Evolutionary conservation across 1,140 invertebrate genomes (phyloP), one percentile per base, ranked within the genome.

Genomic region (Scaptomyza montana): DNA sequence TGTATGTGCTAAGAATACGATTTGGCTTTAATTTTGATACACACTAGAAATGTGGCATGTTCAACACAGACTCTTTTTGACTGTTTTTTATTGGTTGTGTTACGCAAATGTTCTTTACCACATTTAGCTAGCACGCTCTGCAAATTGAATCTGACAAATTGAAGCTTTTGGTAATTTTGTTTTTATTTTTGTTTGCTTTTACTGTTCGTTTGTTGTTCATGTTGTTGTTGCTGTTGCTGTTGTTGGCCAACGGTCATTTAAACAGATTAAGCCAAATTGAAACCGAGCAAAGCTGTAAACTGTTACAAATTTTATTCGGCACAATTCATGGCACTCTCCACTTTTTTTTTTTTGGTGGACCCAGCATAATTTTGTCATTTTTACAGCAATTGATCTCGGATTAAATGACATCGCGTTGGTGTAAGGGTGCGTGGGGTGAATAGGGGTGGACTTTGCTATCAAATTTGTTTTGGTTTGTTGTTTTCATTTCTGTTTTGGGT

Each of bases 381-480:
- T 87, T 87, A 87, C 82, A 87, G 82, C 82, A 87, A 87, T 87
- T 87, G 82, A 87, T 87, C 82, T 82, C 67, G 76, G 76, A 87
- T 87, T 87, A 84, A 82, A 82, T 87, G 81, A 76, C 78, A 77
- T 39, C 56, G 56, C 62, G 43, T 54, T 57, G 69, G 59, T 46
- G 30, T 49, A 13, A 33, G 43, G 45, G 43, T 28, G 33, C 28
- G 8, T 56, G 12, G 25, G 39, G 41, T 25, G 21, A 25, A 25
- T 25, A 6, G 8, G 7, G 33, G 6, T 36, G 33, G 4, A 36
- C 30, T 50, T 25, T 43, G 36, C 7, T 39, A 41, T 9, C 65
- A 59, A 36, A 75, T 70, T 78, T 74, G 74, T 77, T 70, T 75
- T 19, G 63, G 39, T 54, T 51, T 59, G 33, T 45, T 60, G 51